Base-by-base conservation (phyloP, 2,797 vertebrate species). In the Nothura maculosa region DNA sequence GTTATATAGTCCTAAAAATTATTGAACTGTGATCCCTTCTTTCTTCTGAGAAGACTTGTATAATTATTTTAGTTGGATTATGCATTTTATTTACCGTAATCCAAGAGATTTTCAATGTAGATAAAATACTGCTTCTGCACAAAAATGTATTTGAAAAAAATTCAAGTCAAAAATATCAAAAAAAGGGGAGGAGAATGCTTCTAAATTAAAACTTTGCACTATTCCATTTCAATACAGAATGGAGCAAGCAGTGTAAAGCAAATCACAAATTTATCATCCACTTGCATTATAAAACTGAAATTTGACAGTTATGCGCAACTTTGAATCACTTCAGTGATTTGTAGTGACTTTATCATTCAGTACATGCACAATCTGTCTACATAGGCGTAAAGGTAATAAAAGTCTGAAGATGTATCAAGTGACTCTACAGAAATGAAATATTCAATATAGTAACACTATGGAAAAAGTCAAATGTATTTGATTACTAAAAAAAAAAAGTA, bases 331-430 rank as follows among this genome's bases (percentile, higher is more conserved):
- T 64, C 48, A 61, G 40, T 40, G 40, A 40, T 40, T 40, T 40
- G 40, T 40, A 40, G 40, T 40, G 40, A 40, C n/a, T 28, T 3
- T 25, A 45, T 57, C 25, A n/a, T 14, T 57, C 50, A 64, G 19
- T 36, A 58, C 3, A 47, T 21, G 20, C 0, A 0, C 5, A 15
- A 30, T 58, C 62, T 57, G 62, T 47, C 5, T 38, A 55, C 2
- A 6, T 4, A 64, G 2, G 12, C 1, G 0, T 17, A 66, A 68
- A 58, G 81, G 14, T 22, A 66, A 25, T 0, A 10, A 3, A 48
- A 48, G 28, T 21, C 55, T 80, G 45, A 12, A 85, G 21, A 21
- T 12, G 76, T 58, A 50, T 43, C 55, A 50, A 3, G 34, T 80
- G 16, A 45, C 18, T 32, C 25, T 5, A 74, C 3, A 52, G 42